phyloP scores from a whole-genome alignment of 2,797 vertebrate genomes.

The Melanotaenia parkinsoni region DNA sequence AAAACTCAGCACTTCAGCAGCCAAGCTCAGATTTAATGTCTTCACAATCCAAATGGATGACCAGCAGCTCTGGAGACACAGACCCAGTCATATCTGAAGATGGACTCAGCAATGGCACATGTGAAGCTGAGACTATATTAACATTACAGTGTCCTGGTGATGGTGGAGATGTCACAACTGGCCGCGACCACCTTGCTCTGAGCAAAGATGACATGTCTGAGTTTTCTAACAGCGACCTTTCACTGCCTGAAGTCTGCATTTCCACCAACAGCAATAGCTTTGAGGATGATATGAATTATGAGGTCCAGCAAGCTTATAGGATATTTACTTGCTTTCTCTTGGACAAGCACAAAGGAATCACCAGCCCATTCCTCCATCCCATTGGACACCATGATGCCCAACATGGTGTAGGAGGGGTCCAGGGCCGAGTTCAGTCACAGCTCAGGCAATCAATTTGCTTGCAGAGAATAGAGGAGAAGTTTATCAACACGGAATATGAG shows the following conservation, averaged over 20 bases:
- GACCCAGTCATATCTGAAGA: slow-evolving; percentile 44
- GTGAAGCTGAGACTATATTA: slow-evolving; percentile 55
- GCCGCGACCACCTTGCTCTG: slow-evolving; percentile 41
- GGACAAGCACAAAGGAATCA: slow-evolving; percentile 91
- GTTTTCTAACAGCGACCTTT: slow-evolving; percentile 75
- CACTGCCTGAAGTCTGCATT: slow-evolving; percentile 77
- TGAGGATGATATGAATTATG: slow-evolving; percentile 86
- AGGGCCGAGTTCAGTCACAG: slow-evolving; percentile 59
- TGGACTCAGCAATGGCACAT: slow-evolving; percentile 65
- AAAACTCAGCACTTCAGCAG: slow-evolving; percentile 25
- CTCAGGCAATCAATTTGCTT: slow-evolving; percentile 84
- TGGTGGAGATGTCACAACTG: slow-evolving; percentile 34
- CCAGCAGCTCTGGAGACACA: slow-evolving; percentile 40
- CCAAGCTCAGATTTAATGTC: slow-evolving; percentile 39
- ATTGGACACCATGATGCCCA: slow-evolving; percentile 67
- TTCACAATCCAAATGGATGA: slow-evolving; percentile 55
- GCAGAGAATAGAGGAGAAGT: slow-evolving; percentile 91
- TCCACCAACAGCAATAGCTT: slow-evolving; percentile 67
- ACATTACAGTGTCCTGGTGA: slow-evolving; percentile 47
- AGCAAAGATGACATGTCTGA: slow-evolving; percentile 67
- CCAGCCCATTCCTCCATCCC: slow-evolving; percentile 80
- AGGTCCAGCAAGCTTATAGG: slow-evolving; percentile 91
- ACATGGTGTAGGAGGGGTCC: slow-evolving; percentile 60
- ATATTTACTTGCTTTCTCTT: slow-evolving; percentile 92
- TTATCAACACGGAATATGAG: slow-evolving; percentile 85